phyloP scores from a whole-genome alignment of 1,140 invertebrate genomes.

The Saxidomus purpurata region DNA sequence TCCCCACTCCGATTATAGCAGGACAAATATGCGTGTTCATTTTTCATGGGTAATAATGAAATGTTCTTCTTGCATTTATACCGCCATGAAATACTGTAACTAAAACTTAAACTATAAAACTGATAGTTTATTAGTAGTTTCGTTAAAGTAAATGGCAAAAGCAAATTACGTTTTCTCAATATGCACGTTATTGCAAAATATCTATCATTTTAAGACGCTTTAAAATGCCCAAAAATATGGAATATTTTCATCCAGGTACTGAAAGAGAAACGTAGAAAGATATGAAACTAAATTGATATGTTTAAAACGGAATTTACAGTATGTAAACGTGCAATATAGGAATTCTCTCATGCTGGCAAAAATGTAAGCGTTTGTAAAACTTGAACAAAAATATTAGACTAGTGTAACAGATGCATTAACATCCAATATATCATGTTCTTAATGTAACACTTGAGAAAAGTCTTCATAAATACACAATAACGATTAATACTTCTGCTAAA shows the following conservation, averaged over 20 bases:
- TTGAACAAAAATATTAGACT: neutral
- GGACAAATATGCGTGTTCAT: too few relatives aligned
- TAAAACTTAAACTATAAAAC: too few relatives aligned
- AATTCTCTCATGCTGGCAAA: neutral
- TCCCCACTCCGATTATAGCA: too few relatives aligned
- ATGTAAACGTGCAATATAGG: neutral
- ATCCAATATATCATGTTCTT: slow-evolving; percentile 23
- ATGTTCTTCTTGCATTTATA: too few relatives aligned
- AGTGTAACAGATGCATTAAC: neutral
- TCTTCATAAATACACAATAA: slow-evolving; percentile 36
- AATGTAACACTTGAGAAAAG: neutral
- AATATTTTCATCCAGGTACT: neutral
- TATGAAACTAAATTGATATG: neutral
- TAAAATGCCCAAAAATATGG: neutral
- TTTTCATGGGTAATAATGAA: too few relatives aligned
- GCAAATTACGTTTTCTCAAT: too few relatives aligned
- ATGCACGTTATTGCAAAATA: neutral
- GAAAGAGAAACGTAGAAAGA: neutral
- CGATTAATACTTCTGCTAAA: slow-evolving; percentile 32
- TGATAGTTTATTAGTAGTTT: too few relatives aligned
- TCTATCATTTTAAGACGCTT: neutral
- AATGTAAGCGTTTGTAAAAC: neutral
- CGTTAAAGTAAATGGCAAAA: too few relatives aligned
- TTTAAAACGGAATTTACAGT: neutral
- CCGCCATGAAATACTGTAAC: too few relatives aligned